Evolutionary conservation across 2,797 vertebrate species (phyloP).

Genomic region (Melanotaenia boesemani): DNA sequence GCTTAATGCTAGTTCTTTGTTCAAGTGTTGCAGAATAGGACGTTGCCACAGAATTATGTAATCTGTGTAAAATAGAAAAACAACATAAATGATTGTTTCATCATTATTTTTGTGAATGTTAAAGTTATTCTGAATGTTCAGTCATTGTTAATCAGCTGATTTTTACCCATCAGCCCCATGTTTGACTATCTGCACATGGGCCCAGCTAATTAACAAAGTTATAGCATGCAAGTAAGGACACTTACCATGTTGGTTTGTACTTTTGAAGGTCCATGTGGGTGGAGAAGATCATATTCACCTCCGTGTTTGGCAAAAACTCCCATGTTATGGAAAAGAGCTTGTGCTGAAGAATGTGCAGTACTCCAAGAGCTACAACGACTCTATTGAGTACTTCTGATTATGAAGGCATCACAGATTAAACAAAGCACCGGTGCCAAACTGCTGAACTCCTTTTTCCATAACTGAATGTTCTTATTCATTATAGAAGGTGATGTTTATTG

Average conservation of each 20-base stretch:
- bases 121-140: no score
- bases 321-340: constrained; percentile 42
- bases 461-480: no score
- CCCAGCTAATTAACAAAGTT: not conserved
- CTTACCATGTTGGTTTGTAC: not conserved
- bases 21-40: no score
- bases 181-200: no score
- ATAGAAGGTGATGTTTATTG: not conserved
- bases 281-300: constrained; percentile 79
- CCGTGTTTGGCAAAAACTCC: constrained; percentile 77
- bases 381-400: constrained; percentile 63
- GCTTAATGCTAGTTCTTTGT: no score
- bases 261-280: constrained; percentile 83
- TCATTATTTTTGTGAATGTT: no score
- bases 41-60: no score
- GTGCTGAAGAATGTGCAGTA: constrained; percentile 75
- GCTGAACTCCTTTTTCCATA: not conserved
- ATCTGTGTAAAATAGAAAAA: no score
- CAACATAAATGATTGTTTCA: no score
- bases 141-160: no score
- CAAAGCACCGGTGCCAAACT: not conserved
- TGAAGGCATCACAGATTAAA: not conserved
- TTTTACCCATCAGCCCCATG: no score
- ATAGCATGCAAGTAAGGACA: not conserved
- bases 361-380: constrained; percentile 79